Evolutionary conservation across 2,113 vertebrate species (phyloP).

Genomic region (Aspiorhynchus laticeps): DNA sequence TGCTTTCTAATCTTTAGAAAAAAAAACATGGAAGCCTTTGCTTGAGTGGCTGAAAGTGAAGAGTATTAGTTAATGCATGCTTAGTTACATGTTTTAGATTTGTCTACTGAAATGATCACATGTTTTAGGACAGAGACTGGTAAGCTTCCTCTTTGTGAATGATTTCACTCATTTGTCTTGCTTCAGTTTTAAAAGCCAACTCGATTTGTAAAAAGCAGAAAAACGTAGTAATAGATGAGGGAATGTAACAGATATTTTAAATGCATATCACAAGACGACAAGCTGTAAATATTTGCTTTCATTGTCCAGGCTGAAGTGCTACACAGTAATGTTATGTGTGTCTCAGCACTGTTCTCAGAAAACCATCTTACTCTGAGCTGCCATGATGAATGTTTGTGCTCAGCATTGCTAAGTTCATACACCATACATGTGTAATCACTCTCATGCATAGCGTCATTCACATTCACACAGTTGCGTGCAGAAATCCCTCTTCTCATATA

Average conservation of each 20-base stretch:
- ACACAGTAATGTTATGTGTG: not conserved
- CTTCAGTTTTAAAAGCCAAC: slow-evolving; percentile 1
- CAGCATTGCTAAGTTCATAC: slow-evolving; percentile 41
- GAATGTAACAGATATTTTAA: not conserved
- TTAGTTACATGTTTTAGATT: not conserved
- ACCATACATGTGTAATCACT: slow-evolving; percentile 36
- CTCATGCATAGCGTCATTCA: slow-evolving; percentile 9
- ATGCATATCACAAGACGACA: not conserved
- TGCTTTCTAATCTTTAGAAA: not conserved
- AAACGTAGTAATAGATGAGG: not conserved
- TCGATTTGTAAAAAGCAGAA: not conserved
- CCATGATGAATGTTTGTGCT: slow-evolving; percentile 30
- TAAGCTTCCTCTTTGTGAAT: not conserved
- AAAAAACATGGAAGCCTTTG: not conserved
- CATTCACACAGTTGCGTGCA: not conserved
- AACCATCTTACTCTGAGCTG: slow-evolving; percentile 30
- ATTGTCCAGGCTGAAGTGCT: slow-evolving; percentile 2
- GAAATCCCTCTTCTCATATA: not conserved
- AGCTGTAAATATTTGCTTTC: slow-evolving; percentile 33
- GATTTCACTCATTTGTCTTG: not conserved
- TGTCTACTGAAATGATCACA: not conserved
- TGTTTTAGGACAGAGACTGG: not conserved
- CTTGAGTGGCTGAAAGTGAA: not conserved
- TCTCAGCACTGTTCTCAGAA: slow-evolving; percentile 20
- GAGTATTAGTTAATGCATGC: not conserved